These are phyloP conservation scores for Drosophila algonquin DNA, from an alignment of 2,888 invertebrate species.

Conservation along the genomic window DNA sequence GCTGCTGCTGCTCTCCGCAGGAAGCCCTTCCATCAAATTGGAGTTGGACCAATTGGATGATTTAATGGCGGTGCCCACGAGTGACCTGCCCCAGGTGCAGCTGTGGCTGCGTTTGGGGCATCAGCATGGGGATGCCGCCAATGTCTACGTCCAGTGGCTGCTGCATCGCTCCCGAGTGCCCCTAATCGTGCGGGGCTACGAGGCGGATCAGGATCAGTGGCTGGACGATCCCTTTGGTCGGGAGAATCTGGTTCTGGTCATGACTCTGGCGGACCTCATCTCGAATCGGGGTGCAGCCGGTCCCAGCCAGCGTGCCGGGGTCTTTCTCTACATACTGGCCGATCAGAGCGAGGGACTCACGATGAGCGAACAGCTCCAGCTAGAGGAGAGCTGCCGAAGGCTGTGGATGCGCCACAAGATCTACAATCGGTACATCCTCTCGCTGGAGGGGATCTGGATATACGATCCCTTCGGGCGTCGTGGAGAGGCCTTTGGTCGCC, in stretches of 20 bases:
- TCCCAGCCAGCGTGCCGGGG: slow-evolving; percentile 57
- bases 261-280: slow-evolving; percentile 55
- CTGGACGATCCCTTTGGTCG: slow-evolving; percentile 30
- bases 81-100: slow-evolving; percentile 52
- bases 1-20: neutral
- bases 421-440: slow-evolving; percentile 69
- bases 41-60: slow-evolving; percentile 23
- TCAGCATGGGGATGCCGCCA: slow-evolving; percentile 55
- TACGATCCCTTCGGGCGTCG: slow-evolving; percentile 75
- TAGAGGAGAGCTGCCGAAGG: slow-evolving; percentile 60
- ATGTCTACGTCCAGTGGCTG: slow-evolving; percentile 66
- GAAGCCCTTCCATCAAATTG: neutral
- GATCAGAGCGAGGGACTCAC: slow-evolving; percentile 27
- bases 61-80: slow-evolving; percentile 44
- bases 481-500: slow-evolving; percentile 54
- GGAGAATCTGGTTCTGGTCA: slow-evolving; percentile 65
- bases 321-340: slow-evolving; percentile 69
- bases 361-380: slow-evolving; percentile 10
- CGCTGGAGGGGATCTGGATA: slow-evolving; percentile 60
- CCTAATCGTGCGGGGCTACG: slow-evolving; percentile 37
- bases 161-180: slow-evolving; percentile 45
- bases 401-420: slow-evolving; percentile 68
- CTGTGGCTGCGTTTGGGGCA: slow-evolving; percentile 53
- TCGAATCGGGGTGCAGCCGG: slow-evolving; percentile 45
- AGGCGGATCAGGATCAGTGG: slow-evolving; percentile 31